Base-by-base conservation (phyloP, 2,797 vertebrate genomes). In the Clarias pachynema region DNA sequence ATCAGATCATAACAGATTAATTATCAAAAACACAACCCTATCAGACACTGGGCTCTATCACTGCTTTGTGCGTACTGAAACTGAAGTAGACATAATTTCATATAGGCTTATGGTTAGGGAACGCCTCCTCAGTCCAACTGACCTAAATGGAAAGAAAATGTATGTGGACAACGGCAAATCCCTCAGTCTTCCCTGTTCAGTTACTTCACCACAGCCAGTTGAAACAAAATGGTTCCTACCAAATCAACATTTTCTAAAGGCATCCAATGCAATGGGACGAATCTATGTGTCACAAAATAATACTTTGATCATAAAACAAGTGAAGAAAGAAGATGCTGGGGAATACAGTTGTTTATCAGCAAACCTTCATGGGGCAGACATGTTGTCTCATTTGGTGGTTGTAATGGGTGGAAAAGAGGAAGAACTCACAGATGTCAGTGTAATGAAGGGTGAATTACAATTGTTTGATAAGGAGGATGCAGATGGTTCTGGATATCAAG, bases 41-140 rank as follows among this genome's bases (percentile, higher is more conserved):
- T 93, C 94, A 82, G 94, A 96, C 87, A 93, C 93, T 5, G 96
- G 96, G 3, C 90, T 96, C 65, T 96, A 96, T 86, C 92, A 96
- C 88, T 96, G 96, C 78, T 89, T 96, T 85, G 87, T 95, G 72
- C 92, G 91, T 90, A 92, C 91, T 22, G 92, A 91, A 82, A 90
- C 87, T 0, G 90, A 92, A 44, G 91, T 96, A 79, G 95, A 96
- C 82, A 82, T 95, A 29, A 88, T 94, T 85, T 88, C 95, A 16
- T 83, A 94, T 29, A 93, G 96, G 86, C 93, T 96, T 20, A 92
- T 92, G 2, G 84, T 96, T 53, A 95, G 95, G 86, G 92, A 94
- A 87, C 92, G 69, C n/a, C 89, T 89, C 5, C 92, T 95, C 12
- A 90, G 93, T 87, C 94, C 94, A 1, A 93, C 92, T 14, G 91